Base-by-base conservation (phyloP, 2,888 invertebrate species). In the Torymus texanus region DNA sequence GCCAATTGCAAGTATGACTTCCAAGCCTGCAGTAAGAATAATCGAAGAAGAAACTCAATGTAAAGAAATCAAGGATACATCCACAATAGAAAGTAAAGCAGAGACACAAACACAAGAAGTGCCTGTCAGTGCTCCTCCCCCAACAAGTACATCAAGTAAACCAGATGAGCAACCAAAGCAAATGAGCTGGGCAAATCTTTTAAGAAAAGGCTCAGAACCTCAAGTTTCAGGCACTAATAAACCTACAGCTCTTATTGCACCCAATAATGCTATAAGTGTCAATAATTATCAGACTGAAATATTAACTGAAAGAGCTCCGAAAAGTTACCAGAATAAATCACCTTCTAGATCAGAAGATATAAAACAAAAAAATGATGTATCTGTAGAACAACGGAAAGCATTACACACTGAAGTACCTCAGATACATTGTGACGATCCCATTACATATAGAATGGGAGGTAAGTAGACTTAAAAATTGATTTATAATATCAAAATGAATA, bases 371-470 rank as follows among this genome's bases (percentile, higher is more conserved):
- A 76, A 77, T 62, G 80, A 74, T 11, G 51, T 63, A 16, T 14
- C 83, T 2, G 53, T 75, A 56, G 71, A 74, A 18, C 83, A 83
- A 61, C 77, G 50, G 11, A 84, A 83, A 76, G 11, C 77, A 56
- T 67, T 71, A 10, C 68, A 74, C 18, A 56, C 72, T 14, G 82
- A 83, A 75, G 61, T 71, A 76, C 79, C 82, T 62, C 81, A 77
- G 59, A 16, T 77, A 63, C 80, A 81, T 85, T 92, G 92, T 83
- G 92, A 94, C 84, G 94, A 95, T 90, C 95, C 95, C 2, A 92
- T 93, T 85, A 93, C 93, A 0, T 94, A 93, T 85, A 92, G 94
- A 86, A 94, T 94, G 92, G 95, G 94, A 90, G 94, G 95, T 95
- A 90, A 92, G 91, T 90, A 77, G 4, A 29, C 62, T 80, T n/a